Evolutionary conservation across 2,888 invertebrate species (phyloP).

Genomic region (Perithous albicinctus): DNA sequence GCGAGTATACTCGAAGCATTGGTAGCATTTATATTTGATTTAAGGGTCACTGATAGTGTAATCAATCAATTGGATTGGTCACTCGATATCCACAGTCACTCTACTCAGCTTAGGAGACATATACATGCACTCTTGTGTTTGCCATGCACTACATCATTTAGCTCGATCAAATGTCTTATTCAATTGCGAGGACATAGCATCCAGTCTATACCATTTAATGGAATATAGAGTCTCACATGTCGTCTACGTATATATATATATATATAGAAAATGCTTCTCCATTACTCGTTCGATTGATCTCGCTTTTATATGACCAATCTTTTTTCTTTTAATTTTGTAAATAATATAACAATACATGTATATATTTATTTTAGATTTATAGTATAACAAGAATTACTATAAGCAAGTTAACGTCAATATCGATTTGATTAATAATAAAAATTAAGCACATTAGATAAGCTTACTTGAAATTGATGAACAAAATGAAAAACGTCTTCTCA

Average conservation of each 20-base stretch:
- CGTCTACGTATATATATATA: neutral
- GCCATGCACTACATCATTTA: constrained; percentile 11
- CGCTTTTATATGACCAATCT: neutral
- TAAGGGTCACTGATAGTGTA: neutral
- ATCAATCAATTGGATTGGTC: constrained; percentile 25
- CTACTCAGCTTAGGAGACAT: neutral
- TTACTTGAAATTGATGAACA: no score
- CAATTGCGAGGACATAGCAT: constrained; percentile 32
- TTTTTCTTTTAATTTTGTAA: no score
- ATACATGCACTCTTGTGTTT: constrained; percentile 15
- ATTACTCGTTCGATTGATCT: constrained; percentile 11
- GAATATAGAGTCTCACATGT: constrained; percentile 1
- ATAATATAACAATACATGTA: no score
- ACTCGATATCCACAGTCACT: constrained; percentile 15
- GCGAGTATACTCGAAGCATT: neutral
- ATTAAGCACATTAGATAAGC: no score
- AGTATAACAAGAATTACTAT: no score
- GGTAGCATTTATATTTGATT: constrained; percentile 4
- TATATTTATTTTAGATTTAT: no score
- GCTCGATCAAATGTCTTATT: constrained; percentile 35
- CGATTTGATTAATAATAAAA: no score
- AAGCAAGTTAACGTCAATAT: no score
- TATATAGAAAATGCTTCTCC: constrained; percentile 7
- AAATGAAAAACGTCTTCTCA: neutral
- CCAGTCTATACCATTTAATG: constrained; percentile 23